Percentiles rank a stretch among this genome's conserved stretches.
Conservation (phyloP, 2,888 invertebrate genomes). For the Metellina segmentata region DNA sequence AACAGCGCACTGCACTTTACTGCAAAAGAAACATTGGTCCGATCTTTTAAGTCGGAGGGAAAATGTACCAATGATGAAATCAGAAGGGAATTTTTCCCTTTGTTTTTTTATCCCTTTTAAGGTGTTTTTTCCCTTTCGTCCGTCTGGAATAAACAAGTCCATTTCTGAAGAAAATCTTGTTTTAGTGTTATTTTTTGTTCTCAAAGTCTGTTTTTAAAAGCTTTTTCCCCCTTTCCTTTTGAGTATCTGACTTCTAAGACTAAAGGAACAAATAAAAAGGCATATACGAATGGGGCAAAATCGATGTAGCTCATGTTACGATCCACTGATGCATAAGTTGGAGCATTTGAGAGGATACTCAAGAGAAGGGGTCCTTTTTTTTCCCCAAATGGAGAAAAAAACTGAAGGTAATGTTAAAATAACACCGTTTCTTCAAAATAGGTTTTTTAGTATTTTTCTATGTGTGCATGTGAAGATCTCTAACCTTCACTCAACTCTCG, state of each 20-base stretch:
- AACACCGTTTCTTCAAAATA: background rate
- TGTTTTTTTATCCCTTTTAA: constrained; percentile 20
- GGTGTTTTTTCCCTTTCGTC: constrained; percentile 16
- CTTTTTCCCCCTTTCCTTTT: constrained; percentile 32
- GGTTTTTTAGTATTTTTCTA: background rate
- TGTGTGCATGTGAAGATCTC: background rate
- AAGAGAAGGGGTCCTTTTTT: constrained; percentile 7
- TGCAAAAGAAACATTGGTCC: constrained; percentile 25
- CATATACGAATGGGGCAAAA: background rate
- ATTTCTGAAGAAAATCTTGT: constrained; percentile 56
- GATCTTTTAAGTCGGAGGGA: constrained; percentile 35
- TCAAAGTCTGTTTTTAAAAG: constrained; percentile 61
- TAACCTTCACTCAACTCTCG: constrained; percentile 17
- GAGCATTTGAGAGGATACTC: constrained; percentile 27
- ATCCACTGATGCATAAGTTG: constrained; percentile 48
- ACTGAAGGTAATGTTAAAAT: constrained; percentile 27
- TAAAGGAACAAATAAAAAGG: background rate
- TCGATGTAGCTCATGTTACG: constrained; percentile 33
- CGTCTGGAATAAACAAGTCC: constrained; percentile 62
- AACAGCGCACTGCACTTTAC: constrained; percentile 32
- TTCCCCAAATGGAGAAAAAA: background rate
- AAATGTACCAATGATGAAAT: constrained; percentile 51
- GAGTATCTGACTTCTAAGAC: constrained; percentile 1
- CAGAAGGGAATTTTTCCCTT: constrained; percentile 51
- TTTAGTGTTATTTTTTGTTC: constrained; percentile 45